phyloP scores from a whole-genome alignment of 2,888 invertebrate genomes.

The Diarsia rubi region DNA sequence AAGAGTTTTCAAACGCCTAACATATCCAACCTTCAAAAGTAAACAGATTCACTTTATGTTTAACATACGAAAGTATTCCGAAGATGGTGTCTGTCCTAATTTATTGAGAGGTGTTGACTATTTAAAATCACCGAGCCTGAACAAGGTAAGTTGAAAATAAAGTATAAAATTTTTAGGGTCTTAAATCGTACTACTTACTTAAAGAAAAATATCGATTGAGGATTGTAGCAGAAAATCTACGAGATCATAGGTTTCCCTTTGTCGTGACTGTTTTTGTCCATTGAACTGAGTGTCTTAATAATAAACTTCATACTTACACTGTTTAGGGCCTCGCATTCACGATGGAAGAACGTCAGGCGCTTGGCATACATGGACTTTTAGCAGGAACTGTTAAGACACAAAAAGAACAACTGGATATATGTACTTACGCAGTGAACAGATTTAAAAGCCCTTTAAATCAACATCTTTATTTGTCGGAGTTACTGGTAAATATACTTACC shows the following conservation, averaged over 20 bases:
- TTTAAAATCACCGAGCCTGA: conserved; percentile 94
- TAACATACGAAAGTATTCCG: neutral
- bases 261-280: neutral
- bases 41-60: conserved; percentile 6
- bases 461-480: conserved; percentile 96
- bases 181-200: neutral
- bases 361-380: conserved; percentile 98
- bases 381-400: conserved; percentile 97
- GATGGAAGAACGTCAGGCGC: conserved; percentile 96
- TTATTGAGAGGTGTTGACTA: conserved; percentile 95
- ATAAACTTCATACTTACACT: neutral
- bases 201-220: neutral
- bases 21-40: conserved; percentile 6
- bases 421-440: conserved; percentile 95
- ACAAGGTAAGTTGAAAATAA: conserved; percentile 91
- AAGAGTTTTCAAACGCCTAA: conserved; percentile 14
- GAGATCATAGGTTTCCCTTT: neutral
- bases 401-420: conserved; percentile 96
- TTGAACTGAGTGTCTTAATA: neutral
- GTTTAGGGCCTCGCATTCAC: conserved; percentile 97
- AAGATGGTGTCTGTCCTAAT: conserved; percentile 90
- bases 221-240: neutral
- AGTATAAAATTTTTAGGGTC: neutral
- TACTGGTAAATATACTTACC: conserved; percentile 89
- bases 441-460: conserved; percentile 97